These are phyloP conservation scores for Drosophila nasuta DNA, from an alignment of 1,140 invertebrate species.

Conservation along the genomic window DNA sequence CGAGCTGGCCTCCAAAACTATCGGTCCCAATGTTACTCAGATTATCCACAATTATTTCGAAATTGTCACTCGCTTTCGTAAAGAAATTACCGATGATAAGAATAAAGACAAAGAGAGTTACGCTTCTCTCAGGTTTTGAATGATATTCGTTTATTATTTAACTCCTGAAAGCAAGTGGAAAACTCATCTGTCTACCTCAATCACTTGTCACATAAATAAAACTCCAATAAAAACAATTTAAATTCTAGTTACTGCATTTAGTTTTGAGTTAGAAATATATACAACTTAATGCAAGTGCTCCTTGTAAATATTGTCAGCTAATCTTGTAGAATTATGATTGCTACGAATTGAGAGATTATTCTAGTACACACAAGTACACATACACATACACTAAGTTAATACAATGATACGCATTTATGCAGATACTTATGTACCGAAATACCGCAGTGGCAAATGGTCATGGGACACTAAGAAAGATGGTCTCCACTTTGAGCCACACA, in stretches of 20 bases:
- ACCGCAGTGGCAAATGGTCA: slow-evolving; percentile 65
- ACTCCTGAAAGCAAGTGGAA: no score
- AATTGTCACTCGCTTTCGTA: neutral
- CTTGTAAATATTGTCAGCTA: no score
- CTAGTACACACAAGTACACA: neutral
- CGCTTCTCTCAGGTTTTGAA: no score
- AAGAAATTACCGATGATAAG: neutral
- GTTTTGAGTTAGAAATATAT: no score
- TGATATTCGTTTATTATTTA: no score
- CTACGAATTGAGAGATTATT: neutral
- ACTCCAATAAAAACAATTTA: no score
- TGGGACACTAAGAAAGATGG: slow-evolving; percentile 56
- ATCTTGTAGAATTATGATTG: no score
- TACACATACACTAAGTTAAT: neutral
- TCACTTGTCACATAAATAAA: no score
- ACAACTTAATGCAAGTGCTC: no score
- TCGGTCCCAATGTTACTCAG: neutral
- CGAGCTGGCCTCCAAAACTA: slow-evolving; percentile 37
- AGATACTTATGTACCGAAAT: slow-evolving; percentile 58
- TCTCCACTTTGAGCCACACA: slow-evolving; percentile 60
- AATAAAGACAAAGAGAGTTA: neutral
- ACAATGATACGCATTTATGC: slow-evolving; percentile 60
- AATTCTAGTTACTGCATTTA: no score
- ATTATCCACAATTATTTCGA: neutral
- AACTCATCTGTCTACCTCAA: no score